These are phyloP conservation scores for Fistularia tabacaria DNA, from an alignment of 2,797 vertebrate species.

Conservation along the genomic window DNA sequence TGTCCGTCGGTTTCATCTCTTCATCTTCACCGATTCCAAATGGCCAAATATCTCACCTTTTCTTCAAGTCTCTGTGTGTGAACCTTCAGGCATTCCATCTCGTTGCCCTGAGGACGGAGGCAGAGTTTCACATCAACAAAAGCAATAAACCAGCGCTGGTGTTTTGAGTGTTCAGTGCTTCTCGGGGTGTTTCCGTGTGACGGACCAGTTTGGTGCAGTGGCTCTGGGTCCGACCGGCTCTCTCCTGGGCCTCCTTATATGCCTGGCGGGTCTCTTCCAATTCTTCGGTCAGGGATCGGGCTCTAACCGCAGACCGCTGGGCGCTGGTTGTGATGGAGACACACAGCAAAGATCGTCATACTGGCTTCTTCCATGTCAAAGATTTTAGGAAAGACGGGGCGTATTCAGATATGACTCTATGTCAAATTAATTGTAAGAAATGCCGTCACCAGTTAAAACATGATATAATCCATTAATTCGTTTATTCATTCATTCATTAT, in stretches of 20 bases:
- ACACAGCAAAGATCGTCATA: no score
- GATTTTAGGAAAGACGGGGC: no score
- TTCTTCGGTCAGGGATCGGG: slow-evolving; percentile 65
- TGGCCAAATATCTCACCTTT: slow-evolving; percentile 53
- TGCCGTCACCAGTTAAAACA: no score
- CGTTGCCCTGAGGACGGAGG: slow-evolving; percentile 60
- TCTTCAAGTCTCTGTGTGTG: slow-evolving; percentile 69
- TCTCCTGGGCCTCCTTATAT: slow-evolving; percentile 69
- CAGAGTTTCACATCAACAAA: not conserved
- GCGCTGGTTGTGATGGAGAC: slow-evolving; percentile 37
- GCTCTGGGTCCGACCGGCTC: slow-evolving; percentile 50
- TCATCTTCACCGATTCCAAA: not conserved
- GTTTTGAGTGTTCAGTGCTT: no score
- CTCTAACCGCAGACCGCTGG: slow-evolving; percentile 63
- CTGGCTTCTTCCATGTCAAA: no score
- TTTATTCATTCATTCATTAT: no score
- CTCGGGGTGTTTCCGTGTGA: not conserved
- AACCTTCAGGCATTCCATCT: slow-evolving; percentile 67
- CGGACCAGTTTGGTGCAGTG: slow-evolving; percentile 68
- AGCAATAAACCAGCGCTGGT: no score
- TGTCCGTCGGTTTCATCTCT: not conserved
- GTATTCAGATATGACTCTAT: no score
- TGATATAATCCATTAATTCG: no score
- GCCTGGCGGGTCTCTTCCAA: slow-evolving; percentile 68
- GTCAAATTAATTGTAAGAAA: no score